These are phyloP conservation scores for Pavo muticus DNA, from an alignment of 2,113 vertebrate species.

Conservation along the genomic window DNA sequence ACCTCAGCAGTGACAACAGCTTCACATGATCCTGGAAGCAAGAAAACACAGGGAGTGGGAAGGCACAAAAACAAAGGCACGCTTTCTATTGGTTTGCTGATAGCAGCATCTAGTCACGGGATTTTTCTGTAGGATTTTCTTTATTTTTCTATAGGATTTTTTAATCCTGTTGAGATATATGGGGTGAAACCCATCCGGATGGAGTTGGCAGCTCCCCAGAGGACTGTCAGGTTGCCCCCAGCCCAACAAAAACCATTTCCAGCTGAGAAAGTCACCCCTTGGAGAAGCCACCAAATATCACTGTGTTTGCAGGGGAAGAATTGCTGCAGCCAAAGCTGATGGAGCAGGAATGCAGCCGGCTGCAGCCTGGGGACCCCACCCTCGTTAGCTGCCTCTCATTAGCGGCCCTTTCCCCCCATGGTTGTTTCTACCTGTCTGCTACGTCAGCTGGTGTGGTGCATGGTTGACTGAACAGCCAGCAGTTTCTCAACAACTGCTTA, in stretches of 20 bases:
- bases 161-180: not conserved
- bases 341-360: not conserved
- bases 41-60: rapidly evolving
- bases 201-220: not conserved
- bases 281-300: not conserved
- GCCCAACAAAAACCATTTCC: not conserved
- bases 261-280: not conserved
- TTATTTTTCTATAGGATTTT: not conserved
- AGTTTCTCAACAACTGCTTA: not conserved
- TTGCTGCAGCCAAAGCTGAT: not conserved
- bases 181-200: not conserved
- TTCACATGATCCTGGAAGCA: not conserved
- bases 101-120: rapidly evolving
- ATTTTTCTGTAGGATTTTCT: too few species aligned
- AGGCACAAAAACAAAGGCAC: not conserved
- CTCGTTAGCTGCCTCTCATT: not conserved
- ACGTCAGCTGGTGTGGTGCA: rapidly evolving
- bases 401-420: not conserved
- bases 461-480: not conserved
- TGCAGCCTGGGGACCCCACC: not conserved
- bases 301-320: not conserved
- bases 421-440: not conserved
- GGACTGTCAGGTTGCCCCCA: not conserved
- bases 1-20: rapidly evolving
- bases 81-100: not conserved